Evolutionary conservation across 2,888 invertebrate species (phyloP).

Genomic region (Andrena bicolor): DNA sequence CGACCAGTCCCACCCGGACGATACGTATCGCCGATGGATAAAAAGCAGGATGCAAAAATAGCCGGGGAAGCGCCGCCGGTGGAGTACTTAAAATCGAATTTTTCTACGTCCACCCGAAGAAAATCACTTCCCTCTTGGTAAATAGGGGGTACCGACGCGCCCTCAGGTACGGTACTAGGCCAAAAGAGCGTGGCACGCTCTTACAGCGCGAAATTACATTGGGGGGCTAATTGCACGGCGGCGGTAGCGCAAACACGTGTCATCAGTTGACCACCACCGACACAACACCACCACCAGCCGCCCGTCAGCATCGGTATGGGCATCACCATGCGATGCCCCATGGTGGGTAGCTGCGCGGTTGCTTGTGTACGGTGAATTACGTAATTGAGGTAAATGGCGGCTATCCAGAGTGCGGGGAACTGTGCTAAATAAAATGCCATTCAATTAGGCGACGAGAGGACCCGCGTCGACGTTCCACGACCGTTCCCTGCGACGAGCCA

Average conservation of each 20-base stretch:
- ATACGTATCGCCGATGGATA: slow-evolving; percentile 21
- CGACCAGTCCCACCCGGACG: slow-evolving; percentile 14
- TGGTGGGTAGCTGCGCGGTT: slow-evolving; percentile 73
- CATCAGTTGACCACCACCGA: slow-evolving; percentile 78
- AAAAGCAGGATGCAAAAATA: slow-evolving; percentile 57
- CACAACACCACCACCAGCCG: slow-evolving; percentile 51
- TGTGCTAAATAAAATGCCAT: slow-evolving; percentile 82
- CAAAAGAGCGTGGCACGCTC: slow-evolving; percentile 76
- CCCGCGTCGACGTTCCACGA: slow-evolving; percentile 62
- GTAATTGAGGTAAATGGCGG: slow-evolving; percentile 82
- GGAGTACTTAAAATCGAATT: slow-evolving; percentile 61
- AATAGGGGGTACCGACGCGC: slow-evolving; percentile 67
- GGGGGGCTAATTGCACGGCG: slow-evolving; percentile 81
- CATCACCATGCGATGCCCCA: slow-evolving; percentile 70
- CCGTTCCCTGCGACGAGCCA: slow-evolving; percentile 41
- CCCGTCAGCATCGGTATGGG: slow-evolving; percentile 52
- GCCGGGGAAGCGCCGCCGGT: slow-evolving; percentile 39
- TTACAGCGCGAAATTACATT: slow-evolving; percentile 78
- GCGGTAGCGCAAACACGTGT: slow-evolving; percentile 82
- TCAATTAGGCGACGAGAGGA: slow-evolving; percentile 79
- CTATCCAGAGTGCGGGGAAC: slow-evolving; percentile 81
- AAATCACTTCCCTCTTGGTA: slow-evolving; percentile 73
- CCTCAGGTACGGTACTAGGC: slow-evolving; percentile 74
- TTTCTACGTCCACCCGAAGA: slow-evolving; percentile 59
- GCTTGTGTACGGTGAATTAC: slow-evolving; percentile 81